Conservation (phyloP, 1,140 invertebrate genomes). For the Drosophila bipectinata region DNA sequence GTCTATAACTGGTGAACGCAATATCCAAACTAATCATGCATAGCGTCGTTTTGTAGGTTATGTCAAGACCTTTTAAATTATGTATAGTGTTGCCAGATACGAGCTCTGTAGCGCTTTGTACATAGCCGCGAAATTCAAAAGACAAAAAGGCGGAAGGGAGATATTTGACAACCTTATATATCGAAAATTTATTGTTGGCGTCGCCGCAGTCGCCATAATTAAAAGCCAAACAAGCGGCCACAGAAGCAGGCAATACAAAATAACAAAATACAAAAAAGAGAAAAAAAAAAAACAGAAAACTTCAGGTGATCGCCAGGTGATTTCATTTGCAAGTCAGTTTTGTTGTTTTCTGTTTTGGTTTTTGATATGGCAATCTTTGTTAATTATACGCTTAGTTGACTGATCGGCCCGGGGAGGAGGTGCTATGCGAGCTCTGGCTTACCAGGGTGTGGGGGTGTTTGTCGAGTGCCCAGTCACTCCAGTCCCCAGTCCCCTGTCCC, state of each 20-base stretch:
- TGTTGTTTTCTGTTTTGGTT: conserved; percentile 32
- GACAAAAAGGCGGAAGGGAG: too few relatives aligned
- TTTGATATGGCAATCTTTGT: conserved; percentile 62
- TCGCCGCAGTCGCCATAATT: conserved; percentile 77
- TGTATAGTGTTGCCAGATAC: too few relatives aligned
- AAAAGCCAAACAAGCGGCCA: conserved; percentile 78
- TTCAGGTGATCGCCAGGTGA: conserved; percentile 57
- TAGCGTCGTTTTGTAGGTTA: too few relatives aligned
- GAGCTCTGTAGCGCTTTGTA: too few relatives aligned
- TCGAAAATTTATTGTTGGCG: conserved; percentile 73
- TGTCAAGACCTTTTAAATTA: too few relatives aligned
- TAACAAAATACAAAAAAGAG: not conserved
- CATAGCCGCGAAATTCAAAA: too few relatives aligned
- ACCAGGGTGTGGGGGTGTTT: conserved; percentile 10
- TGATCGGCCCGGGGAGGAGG: conserved; percentile 22
- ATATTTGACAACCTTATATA: too few relatives aligned
- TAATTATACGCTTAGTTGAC: conserved; percentile 69
- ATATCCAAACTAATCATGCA: too few relatives aligned
- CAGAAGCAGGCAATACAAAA: conserved; percentile 20
- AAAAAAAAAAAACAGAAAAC: not conserved
- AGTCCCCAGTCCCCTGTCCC: too few relatives aligned
- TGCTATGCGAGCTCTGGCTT: conserved; percentile 9
- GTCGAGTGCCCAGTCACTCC: conserved; percentile 6
- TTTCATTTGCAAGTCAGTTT: conserved; percentile 70
- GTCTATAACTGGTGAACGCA: too few relatives aligned